Evolutionary conservation across 2,113 vertebrate species (phyloP).

Genomic region (Thunnus maccoyii): DNA sequence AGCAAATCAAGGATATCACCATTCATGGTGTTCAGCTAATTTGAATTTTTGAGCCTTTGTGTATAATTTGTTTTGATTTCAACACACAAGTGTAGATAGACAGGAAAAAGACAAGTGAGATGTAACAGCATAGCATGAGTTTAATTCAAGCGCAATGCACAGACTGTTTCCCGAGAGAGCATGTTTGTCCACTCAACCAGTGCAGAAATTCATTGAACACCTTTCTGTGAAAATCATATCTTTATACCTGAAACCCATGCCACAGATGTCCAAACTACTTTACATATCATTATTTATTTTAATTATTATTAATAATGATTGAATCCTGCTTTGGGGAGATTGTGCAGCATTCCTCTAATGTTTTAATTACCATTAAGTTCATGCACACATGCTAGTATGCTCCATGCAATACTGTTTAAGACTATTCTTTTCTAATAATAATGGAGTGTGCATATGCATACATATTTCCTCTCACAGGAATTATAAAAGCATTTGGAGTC

Average conservation of each 20-base stretch:
- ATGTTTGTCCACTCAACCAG: conserved; percentile 76
- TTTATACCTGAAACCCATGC: conserved; percentile 50
- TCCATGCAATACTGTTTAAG: neutral
- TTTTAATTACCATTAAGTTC: conserved; percentile 14
- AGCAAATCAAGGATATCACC: neutral
- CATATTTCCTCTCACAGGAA: conserved; percentile 24
- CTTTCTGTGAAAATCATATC: conserved; percentile 69
- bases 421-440: conserved; percentile 19
- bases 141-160: conserved; percentile 71
- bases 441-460: conserved; percentile 12
- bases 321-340: conserved; percentile 13
- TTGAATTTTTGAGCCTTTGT: neutral
- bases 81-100: conserved; percentile 20
- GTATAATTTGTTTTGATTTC: conserved; percentile 25
- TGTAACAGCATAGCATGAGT: conserved; percentile 50
- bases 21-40: conserved; percentile 9
- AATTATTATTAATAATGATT: conserved; percentile 13
- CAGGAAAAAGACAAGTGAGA: conserved; percentile 53
- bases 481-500: conserved; percentile 41
- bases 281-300: neutral
- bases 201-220: conserved; percentile 71
- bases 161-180: conserved; percentile 69
- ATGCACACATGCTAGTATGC: neutral
- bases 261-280: conserved; percentile 24
- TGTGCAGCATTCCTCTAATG: neutral